phyloP scores from a whole-genome alignment of 2,888 invertebrate species.

The Didymodactylos carnosus region DNA sequence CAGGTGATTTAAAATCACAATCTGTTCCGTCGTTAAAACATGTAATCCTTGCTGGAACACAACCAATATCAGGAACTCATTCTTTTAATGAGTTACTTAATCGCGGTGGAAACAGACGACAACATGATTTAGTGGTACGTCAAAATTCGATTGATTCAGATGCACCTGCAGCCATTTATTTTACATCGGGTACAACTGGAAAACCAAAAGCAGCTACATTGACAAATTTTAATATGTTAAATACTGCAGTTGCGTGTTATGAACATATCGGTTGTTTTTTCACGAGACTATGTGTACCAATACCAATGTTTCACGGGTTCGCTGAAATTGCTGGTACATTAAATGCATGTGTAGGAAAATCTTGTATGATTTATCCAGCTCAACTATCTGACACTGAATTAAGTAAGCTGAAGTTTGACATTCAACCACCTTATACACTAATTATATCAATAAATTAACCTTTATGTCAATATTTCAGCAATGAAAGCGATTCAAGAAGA shows the following conservation, averaged over 20 bases:
- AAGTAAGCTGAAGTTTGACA: too few species aligned
- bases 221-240: conserved; percentile 52
- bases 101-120: neutral
- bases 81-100: neutral
- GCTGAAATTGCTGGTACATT: neutral
- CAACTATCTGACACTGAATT: neutral
- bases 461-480: too few species aligned
- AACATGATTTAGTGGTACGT: neutral
- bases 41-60: neutral
- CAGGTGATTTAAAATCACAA: neutral
- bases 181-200: conserved; percentile 49
- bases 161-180: neutral
- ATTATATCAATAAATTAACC: too few species aligned
- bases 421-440: too few species aligned
- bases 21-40: conserved; percentile 1
- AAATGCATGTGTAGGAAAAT: neutral
- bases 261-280: conserved; percentile 18
- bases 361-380: neutral
- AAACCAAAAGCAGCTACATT: conserved; percentile 53
- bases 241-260: conserved; percentile 43
- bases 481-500: conserved; percentile 43
- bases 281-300: conserved; percentile 39
- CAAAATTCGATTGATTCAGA: neutral
- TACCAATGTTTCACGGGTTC: conserved; percentile 38
- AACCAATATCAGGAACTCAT: neutral